These are phyloP conservation scores for Zootoca vivipara DNA, from an alignment of 2,113 vertebrate genomes.

Conservation along the genomic window DNA sequence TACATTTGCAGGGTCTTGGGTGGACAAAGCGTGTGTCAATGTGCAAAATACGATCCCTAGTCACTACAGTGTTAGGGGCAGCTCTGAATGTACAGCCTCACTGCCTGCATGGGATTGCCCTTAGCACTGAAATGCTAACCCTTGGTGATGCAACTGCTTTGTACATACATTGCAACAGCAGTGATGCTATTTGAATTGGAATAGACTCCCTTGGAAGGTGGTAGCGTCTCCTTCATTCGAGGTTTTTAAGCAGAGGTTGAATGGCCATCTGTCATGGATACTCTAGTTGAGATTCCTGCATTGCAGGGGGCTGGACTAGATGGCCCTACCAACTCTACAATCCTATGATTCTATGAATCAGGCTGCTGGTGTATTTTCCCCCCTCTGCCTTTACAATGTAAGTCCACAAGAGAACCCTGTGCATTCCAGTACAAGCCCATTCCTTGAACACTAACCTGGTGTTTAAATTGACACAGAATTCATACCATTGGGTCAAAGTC, in stretches of 20 bases:
- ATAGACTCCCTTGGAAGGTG: too few species aligned
- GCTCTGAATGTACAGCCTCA: not conserved
- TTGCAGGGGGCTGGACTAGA: too few species aligned
- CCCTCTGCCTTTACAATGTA: not conserved
- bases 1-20: not conserved
- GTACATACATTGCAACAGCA: not conserved
- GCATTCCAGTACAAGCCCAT: not conserved
- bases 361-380: not conserved
- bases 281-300: too few species aligned
- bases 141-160: not conserved
- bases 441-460: not conserved
- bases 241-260: too few species aligned
- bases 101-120: too few species aligned
- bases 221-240: too few species aligned
- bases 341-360: not conserved
- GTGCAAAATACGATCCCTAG: not conserved
- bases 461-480: not conserved
- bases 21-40: too few species aligned
- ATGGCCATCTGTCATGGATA: too few species aligned
- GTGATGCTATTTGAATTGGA: not conserved
- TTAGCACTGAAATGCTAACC: not conserved
- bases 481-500: not conserved
- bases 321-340: too few species aligned
- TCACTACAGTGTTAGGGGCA: not conserved
- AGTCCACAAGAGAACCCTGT: not conserved